Base-by-base conservation (phyloP, 2,797 vertebrate species). In the Melanotaenia nigrans region DNA sequence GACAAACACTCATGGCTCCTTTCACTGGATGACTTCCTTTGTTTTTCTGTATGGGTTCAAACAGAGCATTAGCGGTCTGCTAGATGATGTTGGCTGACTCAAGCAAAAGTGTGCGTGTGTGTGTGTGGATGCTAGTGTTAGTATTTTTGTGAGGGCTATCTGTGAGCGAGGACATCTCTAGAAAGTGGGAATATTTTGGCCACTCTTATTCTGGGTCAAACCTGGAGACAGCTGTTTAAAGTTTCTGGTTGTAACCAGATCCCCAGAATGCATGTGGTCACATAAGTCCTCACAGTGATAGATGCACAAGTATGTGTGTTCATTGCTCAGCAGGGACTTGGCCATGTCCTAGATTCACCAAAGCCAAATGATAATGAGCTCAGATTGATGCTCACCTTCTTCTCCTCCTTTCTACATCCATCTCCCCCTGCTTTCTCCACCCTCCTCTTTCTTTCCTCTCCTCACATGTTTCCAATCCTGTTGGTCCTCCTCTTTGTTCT, bases 341-440 rank as follows among this genome's bases (percentile, higher is more conserved):
- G 42, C 42, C 42, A 45, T 87, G 87, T 86, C 89, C 91, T 85
- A 88, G 83, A 85, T 92, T 89, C 79, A 68, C 76, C n/a, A 53
- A 75, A 79, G 85, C 87, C 83, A 85, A 82, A 90, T 90, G 84
- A 79, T 91, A 90, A 90, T 84, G 82, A 89, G 85, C 71, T 67
- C 24, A 80, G 84, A 87, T 89, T 87, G 84, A 89, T 90, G 79
- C 67, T 77, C 13, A 14, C 68, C 68, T 25, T 57, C 84, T 68
- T 45, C 42, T 45, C 47, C n/a, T 49, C 47, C 47, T 49, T n/a
- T 49, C 47, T 49, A n/a, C 45, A 47, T 7, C 45, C 45, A 5
- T 47, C 20, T 47, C 45, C 20, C 12, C 45, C 45, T 47, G 45
- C 16, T 20, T 20, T 20, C 45, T 5, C 1, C 45, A n/a, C 16